Base-by-base conservation (phyloP, 2,888 invertebrate species). In the Monochamus alternatus region DNA sequence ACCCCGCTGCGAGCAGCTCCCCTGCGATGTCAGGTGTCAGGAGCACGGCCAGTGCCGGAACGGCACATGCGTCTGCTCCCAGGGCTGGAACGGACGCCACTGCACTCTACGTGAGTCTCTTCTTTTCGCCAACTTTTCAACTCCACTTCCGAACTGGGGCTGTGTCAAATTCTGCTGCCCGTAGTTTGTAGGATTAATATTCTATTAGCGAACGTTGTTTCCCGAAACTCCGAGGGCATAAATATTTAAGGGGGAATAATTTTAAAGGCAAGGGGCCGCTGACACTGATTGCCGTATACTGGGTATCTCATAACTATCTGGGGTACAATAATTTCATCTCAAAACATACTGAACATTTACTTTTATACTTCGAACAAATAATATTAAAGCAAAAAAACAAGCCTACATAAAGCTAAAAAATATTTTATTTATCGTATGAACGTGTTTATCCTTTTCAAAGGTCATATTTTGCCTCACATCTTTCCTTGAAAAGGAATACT, bases 21-120 rank as follows among this genome's bases (percentile, higher is more conserved):
- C 96, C 32, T 98, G 98, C 89, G 98, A 98, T 89, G 89, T 92
- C 78, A 93, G 97, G 78, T 99, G 99, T 89, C 94, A 95, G 72
- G 96, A 96, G 84, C 98, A 99, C 87, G 99, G 99, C 30, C 96
- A 96, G 87, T 99, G 99, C 90, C 95, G 96, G 88, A 98, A 99
- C 89, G 99, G 99, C 77, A 98, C 97, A 67, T 99, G 99, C 89
- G 95, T 97, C 73, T 99, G 99, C 89, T 95, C 96, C 71, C 96
- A 97, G 88, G 99, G 99, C 80, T 99, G 98, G 98, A 99, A 99
- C 89, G 99, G 99, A 81, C 93, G 95, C 85, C 98, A 98, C 88
- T 99, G 99, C 90, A 98, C 98, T 76, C 90, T 98, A 85, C 96
- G 98, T 99, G 92, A 95, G 96, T 92, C 84, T 32, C 51, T 78